Evolutionary conservation across 2,888 invertebrate species (phyloP).

Genomic region (Lomographa bimaculata): DNA sequence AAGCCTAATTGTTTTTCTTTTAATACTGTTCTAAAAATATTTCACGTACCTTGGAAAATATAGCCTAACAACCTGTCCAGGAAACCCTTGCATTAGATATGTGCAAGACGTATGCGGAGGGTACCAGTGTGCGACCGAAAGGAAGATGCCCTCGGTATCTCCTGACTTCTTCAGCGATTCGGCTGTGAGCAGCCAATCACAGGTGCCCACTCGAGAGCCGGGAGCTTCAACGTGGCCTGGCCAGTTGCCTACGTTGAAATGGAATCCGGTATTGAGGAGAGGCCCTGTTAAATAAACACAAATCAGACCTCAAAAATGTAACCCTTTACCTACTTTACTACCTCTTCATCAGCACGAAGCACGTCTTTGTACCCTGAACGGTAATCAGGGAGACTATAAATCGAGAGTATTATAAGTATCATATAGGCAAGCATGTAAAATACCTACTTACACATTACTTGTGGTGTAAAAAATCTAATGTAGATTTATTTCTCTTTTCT

Average conservation of each 20-base stretch:
- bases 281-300: constrained; percentile 82
- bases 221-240: constrained; percentile 96
- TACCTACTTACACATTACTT: too few species aligned
- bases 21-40: too few species aligned
- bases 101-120: constrained; percentile 96
- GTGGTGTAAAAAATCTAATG: too few species aligned
- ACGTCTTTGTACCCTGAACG: too few species aligned
- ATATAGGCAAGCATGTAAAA: too few species aligned
- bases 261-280: constrained; percentile 95
- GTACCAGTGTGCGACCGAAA: constrained; percentile 97
- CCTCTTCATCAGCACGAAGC: too few species aligned
- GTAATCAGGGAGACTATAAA: too few species aligned
- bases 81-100: constrained; percentile 93
- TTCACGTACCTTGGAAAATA: constrained; percentile 93
- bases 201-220: constrained; percentile 92
- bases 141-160: constrained; percentile 93
- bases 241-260: constrained; percentile 97
- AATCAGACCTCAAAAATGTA: background rate
- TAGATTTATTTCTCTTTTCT: too few species aligned
- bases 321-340: too few species aligned
- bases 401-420: too few species aligned
- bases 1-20: too few species aligned
- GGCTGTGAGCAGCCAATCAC: constrained; percentile 94
- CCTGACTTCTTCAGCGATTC: constrained; percentile 90
- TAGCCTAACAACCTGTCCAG: constrained; percentile 93